phyloP scores from a whole-genome alignment of 2,888 invertebrate species.

The Cosmopolites sordidus region DNA sequence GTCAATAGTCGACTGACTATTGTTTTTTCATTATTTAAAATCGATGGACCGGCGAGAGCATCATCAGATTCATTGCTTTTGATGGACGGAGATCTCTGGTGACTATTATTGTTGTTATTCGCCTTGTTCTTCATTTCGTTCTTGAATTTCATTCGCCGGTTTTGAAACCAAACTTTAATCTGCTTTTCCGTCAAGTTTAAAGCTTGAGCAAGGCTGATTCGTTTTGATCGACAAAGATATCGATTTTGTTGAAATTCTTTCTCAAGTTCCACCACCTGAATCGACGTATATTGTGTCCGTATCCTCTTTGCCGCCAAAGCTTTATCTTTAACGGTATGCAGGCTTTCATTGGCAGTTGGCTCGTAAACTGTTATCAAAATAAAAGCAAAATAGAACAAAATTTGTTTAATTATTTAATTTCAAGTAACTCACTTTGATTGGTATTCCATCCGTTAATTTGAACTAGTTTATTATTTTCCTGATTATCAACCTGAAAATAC shows the following conservation, averaged over 20 bases:
- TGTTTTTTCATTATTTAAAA: too few relatives aligned
- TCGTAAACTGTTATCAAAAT: too few relatives aligned
- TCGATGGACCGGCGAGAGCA: conserved; percentile 6
- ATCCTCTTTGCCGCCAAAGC: conserved; percentile 55
- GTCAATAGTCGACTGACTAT: too few relatives aligned
- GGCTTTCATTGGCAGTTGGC: too few relatives aligned
- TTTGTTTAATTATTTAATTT: too few relatives aligned
- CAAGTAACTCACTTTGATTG: too few relatives aligned
- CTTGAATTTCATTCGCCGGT: conserved; percentile 74
- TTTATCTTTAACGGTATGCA: too few relatives aligned
- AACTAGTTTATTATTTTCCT: too few relatives aligned
- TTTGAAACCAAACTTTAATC: conserved; percentile 88
- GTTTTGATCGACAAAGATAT: conserved; percentile 70
- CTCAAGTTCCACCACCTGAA: conserved; percentile 74
- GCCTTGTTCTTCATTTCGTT: conserved; percentile 53
- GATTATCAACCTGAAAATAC: too few relatives aligned
- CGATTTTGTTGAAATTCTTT: conserved; percentile 71
- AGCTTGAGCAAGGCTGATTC: conserved; percentile 69
- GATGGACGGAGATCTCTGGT: conserved; percentile 28
- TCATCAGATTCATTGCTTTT: conserved; percentile 16
- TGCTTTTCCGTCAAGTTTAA: conserved; percentile 72
- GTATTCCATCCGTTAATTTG: too few relatives aligned
- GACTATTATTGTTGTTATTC: conserved; percentile 27
- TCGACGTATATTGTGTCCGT: conserved; percentile 76
- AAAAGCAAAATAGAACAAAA: too few relatives aligned